Evolutionary conservation across 2,797 vertebrate species (phyloP), one percentile per base, ranked within the genome.

Genomic region (Protonibea diacanthus): DNA sequence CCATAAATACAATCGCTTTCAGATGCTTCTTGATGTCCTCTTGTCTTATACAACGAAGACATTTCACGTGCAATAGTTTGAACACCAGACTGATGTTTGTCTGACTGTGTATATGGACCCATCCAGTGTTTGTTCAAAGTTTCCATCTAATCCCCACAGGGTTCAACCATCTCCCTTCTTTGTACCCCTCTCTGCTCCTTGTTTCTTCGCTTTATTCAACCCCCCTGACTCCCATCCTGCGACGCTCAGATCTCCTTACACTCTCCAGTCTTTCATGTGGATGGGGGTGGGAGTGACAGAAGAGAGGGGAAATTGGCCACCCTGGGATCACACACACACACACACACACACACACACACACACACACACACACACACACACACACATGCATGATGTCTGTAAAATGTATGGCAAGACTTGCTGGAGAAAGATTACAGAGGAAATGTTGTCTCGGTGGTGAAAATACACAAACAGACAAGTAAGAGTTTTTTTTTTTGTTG

Each of bases 191-290:
- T 58, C 33, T 44, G 3, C 75, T 69, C 29, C n/a, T 48, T 49
- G 56, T 65, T 45, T 66, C 42, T 77, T 56, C 13, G n/a, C 25
- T 61, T 56, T 58, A 10, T 61, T 60, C 57, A 40, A 20, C 47
- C 73, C 48, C 56, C 56, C 21, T 33, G 13, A 9, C 12, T 2
- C 45, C 11, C 29, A 23, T 63, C 48, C 49, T 72, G 33, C 62
- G 20, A 71, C 15, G 21, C 74, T 76, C 67, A 69, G 68, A 80
- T 88, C 83, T 77, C 61, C 78, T 79, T 81, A 79, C 23, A 52
- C 58, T 74, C 40, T 63, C 14, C 42, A 67, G 47, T 61, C 77
- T 69, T 89, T 90, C 77, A 88, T 87, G 82, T 79, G 71, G 75
- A 71, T 58, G 61, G 49, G 40, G 67, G 42, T 65, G 51, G 59